Conservation (phyloP, 2,113 vertebrate species). For the Oreochromis spilurus region DNA sequence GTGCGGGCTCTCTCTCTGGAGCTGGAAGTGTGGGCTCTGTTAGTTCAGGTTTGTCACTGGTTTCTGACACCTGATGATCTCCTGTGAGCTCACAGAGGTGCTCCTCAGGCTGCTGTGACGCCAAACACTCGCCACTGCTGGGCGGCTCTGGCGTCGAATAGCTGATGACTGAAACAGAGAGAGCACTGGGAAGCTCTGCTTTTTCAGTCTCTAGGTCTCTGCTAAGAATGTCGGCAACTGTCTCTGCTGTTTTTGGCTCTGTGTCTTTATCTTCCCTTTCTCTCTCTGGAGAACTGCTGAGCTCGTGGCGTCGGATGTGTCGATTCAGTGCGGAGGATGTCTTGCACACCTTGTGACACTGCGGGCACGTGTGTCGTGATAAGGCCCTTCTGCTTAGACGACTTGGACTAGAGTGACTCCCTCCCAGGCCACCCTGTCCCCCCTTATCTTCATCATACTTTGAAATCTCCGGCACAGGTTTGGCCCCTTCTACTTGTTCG, state of each 20-base stretch:
- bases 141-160: conserved; percentile 59
- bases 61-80: conserved; percentile 35
- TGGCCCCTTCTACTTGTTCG: conserved; percentile 23
- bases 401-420: conserved; percentile 43
- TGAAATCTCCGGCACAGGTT: conserved; percentile 39
- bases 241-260: conserved; percentile 37
- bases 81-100: conserved; percentile 10
- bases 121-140: conserved; percentile 1
- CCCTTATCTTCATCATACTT: conserved; percentile 52
- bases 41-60: conserved; percentile 26
- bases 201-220: conserved; percentile 43
- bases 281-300: conserved; percentile 69
- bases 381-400: conserved; percentile 78
- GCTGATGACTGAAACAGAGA: conserved; percentile 76
- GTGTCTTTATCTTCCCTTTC: conserved; percentile 47
- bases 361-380: conserved; percentile 78
- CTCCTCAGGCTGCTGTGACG: conserved; percentile 9
- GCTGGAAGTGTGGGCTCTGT: background rate
- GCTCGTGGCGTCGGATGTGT: conserved; percentile 79
- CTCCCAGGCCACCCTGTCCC: background rate
- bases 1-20: conserved; percentile 31
- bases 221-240: conserved; percentile 20
- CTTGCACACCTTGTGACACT: conserved; percentile 86
- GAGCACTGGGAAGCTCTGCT: conserved; percentile 43
- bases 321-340: conserved; percentile 82